These are phyloP conservation scores for Prunella himalayana DNA, from an alignment of 2,113 vertebrate species.

Conservation along the genomic window DNA sequence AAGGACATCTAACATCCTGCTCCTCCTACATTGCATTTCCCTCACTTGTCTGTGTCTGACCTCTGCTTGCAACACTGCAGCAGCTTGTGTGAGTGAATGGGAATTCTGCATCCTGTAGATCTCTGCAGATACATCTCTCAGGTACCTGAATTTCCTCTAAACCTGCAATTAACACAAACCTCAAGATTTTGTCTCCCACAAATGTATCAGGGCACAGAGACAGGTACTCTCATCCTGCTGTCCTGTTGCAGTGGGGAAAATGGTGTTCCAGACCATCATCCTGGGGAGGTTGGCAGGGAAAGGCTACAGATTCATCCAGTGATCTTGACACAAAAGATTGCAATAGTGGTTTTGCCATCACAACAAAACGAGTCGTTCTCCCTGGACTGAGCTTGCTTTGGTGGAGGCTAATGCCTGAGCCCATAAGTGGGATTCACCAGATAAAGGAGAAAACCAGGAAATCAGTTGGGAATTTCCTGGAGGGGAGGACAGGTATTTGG, in stretches of 20 bases:
- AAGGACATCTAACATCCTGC: background rate
- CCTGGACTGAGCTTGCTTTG: background rate
- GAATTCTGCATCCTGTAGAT: background rate
- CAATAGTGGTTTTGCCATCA: rapidly evolving
- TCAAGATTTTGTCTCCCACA: background rate
- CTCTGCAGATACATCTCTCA: background rate
- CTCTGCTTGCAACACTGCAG: background rate
- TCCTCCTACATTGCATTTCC: background rate
- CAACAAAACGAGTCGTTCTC: rapidly evolving
- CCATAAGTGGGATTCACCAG: background rate
- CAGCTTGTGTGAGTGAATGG: background rate
- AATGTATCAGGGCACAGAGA: background rate
- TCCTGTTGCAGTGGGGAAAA: background rate
- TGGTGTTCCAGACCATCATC: background rate
- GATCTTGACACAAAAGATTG: background rate
- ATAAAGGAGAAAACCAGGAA: background rate
- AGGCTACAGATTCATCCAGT: background rate
- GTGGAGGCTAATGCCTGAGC: background rate
- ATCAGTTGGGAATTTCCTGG: background rate
- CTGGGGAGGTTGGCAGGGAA: background rate
- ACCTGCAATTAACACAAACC: background rate
- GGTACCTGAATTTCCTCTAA: background rate
- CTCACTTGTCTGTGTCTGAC: background rate
- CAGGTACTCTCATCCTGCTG: background rate
- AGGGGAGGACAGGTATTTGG: background rate